Evolutionary conservation across 2,888 invertebrate genomes (phyloP), one percentile per base, ranked within the genome.

Genomic region (Pemphredon lugubris): DNA sequence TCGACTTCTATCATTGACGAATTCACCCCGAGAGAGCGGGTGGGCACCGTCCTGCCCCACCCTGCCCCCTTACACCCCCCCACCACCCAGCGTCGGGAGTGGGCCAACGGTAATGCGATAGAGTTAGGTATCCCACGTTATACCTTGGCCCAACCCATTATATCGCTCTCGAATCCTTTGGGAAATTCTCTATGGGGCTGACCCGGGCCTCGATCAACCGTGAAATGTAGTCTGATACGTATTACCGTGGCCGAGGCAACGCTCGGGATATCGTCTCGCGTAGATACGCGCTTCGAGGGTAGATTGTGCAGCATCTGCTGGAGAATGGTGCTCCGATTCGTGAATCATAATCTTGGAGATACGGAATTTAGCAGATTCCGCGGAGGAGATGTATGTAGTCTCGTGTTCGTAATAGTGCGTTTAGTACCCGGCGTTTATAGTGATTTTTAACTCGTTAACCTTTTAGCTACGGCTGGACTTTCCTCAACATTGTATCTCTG

Each of bases 201-300:
- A 68, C 74, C 66, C 75, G 81, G 66, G 83, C 80, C 83, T 86
- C 88, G 87, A 88, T 88, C 88, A 87, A 86, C 84, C 88, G 86
- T 88, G 88, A 89, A 89, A 88, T 87, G 83, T 83, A 87, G 84
- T 87, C 85, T 78, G 83, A 86, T 86, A 80, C 85, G 83, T 82
- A 86, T 85, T 86, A 85, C 78, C 75, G 65, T 68, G 59, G 50
- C n/a, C 64, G 30, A 40, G 44, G 76, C 58, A 58, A 68, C n/a
- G n/a, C n/a, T n/a, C 26, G 9, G 16, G 1, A 9, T 7, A 2
- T 2, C 40, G 2, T 40, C 40, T 7, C 26, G 26, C 26, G 26
- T 26, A n/a, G n/a, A n/a, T n/a, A n/a, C n/a, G n/a, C n/a, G n/a
- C n/a, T n/a, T n/a, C n/a, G n/a, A n/a, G n/a, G n/a, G n/a, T n/a